These are phyloP conservation scores for Ascaphus truei DNA, from an alignment of 2,113 vertebrate species.

Conservation along the genomic window DNA sequence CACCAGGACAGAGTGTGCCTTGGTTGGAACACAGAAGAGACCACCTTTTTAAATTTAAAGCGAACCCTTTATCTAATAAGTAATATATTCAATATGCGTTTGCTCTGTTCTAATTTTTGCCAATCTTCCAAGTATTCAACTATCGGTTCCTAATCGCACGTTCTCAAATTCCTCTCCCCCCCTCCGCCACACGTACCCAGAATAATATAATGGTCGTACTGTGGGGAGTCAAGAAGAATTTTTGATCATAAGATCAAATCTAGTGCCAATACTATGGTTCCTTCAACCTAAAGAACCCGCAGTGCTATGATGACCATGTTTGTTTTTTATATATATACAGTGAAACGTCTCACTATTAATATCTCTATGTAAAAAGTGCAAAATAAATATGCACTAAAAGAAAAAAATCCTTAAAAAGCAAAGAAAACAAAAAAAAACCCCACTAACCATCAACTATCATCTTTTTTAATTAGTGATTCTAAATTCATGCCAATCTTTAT, in stretches of 20 bases:
- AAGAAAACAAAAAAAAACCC: too few species aligned
- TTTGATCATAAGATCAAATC: conserved; percentile 85
- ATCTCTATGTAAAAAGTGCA: too few species aligned
- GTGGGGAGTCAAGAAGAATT: conserved; percentile 78
- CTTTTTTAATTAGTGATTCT: too few species aligned
- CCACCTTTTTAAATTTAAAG: conserved; percentile 50
- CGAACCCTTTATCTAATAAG: conserved; percentile 56
- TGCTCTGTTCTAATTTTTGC: conserved; percentile 53
- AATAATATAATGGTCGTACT: conserved; percentile 63
- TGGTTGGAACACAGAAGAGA: conserved; percentile 61
- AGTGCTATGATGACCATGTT: too few species aligned
- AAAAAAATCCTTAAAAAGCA: too few species aligned
- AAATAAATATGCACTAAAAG: too few species aligned
- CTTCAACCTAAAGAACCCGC: conserved; percentile 78
- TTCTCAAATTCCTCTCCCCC: conserved; percentile 43
- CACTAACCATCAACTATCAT: too few species aligned
- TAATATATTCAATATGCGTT: conserved; percentile 48
- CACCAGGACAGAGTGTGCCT: conserved; percentile 61
- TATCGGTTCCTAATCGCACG: conserved; percentile 62
- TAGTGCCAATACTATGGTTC: conserved; percentile 81
- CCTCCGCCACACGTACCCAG: conserved; percentile 31
- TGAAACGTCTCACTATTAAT: too few species aligned
- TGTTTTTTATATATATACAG: too few species aligned
- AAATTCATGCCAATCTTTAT: too few species aligned
- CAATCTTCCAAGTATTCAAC: conserved; percentile 54